A percentile compares a stretch with the other conserved stretches of the same genome.
phyloP scores from a whole-genome alignment of 2,797 vertebrate species.

The Acridotheres tristis region DNA sequence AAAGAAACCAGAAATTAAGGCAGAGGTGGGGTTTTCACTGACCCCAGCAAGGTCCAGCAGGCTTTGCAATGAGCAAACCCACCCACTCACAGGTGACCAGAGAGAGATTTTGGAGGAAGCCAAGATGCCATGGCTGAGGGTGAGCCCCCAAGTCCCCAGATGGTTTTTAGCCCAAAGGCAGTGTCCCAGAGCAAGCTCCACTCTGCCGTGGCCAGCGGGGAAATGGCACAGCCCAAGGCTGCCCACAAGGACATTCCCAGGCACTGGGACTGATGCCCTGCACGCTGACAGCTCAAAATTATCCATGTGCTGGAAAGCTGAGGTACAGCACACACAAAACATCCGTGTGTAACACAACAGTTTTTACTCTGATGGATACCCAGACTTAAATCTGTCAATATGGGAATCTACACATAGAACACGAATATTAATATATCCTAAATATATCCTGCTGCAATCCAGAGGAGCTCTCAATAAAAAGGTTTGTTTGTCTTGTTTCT shows the following conservation, averaged over 20 bases:
- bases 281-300: not conserved
- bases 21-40: not conserved
- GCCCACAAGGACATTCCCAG: not conserved
- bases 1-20: not conserved
- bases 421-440: not conserved
- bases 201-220: not conserved
- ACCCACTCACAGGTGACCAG: not conserved
- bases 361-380: not conserved
- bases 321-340: not conserved
- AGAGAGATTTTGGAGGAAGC: not conserved
- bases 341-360: not conserved
- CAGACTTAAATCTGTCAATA: not conserved
- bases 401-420: not conserved
- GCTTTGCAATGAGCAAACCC: not conserved
- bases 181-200: not conserved
- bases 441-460: not conserved
- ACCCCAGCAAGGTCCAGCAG: not conserved
- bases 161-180: not conserved
- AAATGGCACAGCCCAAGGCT: not conserved
- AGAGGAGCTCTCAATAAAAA: not conserved
- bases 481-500: not conserved
- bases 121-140: not conserved
- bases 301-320: not conserved
- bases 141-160: not conserved
- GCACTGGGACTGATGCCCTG: not conserved